Conservation (phyloP, 2,888 invertebrate species). For the Allophyes oxyacanthae region DNA sequence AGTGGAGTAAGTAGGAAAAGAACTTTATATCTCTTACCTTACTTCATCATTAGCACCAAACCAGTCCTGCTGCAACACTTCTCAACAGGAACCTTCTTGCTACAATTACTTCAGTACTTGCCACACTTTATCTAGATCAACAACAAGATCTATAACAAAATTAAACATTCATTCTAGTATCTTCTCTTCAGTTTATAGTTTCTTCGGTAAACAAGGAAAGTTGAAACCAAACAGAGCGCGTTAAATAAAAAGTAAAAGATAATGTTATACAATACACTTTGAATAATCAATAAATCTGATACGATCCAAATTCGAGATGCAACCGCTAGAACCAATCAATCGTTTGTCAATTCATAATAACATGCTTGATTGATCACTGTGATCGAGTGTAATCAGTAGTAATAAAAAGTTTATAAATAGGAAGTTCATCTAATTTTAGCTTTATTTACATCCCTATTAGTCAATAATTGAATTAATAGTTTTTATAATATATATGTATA, state of each 20-base stretch:
- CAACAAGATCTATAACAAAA: too few species aligned
- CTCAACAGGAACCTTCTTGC: too few species aligned
- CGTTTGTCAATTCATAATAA: constrained; percentile 46
- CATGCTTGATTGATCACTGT: constrained; percentile 30
- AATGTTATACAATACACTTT: constrained; percentile 44
- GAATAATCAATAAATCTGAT: constrained; percentile 56
- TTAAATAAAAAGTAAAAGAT: constrained; percentile 52
- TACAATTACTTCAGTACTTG: too few species aligned
- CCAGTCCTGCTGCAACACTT: too few species aligned
- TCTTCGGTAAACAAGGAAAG: constrained; percentile 27
- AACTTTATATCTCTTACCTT: too few species aligned
- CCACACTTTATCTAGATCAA: too few species aligned
- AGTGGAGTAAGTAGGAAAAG: too few species aligned
- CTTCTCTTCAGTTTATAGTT: background rate
- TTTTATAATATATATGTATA: too few species aligned
- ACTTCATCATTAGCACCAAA: too few species aligned
- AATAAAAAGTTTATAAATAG: background rate
- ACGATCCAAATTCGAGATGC: constrained; percentile 34
- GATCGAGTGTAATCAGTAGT: constrained; percentile 1
- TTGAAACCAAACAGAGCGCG: constrained; percentile 45
- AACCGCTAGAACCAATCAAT: constrained; percentile 44
- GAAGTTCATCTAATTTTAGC: background rate
- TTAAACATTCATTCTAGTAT: background rate
- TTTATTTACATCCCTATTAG: too few species aligned
- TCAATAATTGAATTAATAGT: too few species aligned